A percentile compares a stretch with the other conserved stretches of the same genome.
These are phyloP conservation scores for Cuniculus paca DNA, from an alignment of 2,797 vertebrate species.

Conservation along the genomic window DNA sequence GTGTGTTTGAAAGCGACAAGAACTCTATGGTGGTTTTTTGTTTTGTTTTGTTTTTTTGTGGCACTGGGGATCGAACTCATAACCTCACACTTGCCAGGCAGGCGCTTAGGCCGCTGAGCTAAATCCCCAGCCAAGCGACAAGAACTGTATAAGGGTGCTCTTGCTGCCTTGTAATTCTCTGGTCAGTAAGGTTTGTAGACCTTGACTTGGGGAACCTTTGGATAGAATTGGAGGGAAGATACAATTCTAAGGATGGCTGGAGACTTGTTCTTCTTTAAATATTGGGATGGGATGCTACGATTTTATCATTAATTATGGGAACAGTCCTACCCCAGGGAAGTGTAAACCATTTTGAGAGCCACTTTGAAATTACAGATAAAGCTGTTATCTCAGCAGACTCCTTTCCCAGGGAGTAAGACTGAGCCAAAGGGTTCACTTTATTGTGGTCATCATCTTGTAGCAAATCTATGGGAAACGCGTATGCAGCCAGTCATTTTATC, in stretches of 20 bases:
- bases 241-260: not conserved
- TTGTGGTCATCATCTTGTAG: not conserved
- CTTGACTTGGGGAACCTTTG: not conserved
- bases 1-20: not conserved
- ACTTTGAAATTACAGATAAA: not conserved
- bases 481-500: not conserved
- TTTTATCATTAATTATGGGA: not conserved
- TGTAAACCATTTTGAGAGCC: not conserved
- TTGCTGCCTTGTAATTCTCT: not conserved
- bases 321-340: not conserved
- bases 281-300: not conserved
- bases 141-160: not conserved
- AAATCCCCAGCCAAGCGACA: too few species aligned
- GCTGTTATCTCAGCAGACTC: not conserved
- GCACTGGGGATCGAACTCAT: too few species aligned
- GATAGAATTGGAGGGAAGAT: conserved; percentile 28
- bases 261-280: not conserved
- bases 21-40: too few species aligned
- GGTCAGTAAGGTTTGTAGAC: not conserved
- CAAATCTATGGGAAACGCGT: not conserved
- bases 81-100: too few species aligned
- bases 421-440: not conserved
- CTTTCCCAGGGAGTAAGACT: not conserved
- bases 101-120: too few species aligned
- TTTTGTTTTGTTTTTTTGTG: too few species aligned